A percentile compares a stretch with the other conserved stretches of the same genome.
Conservation (phyloP, 2,113 vertebrate species). For the Lagopus leucura region DNA sequence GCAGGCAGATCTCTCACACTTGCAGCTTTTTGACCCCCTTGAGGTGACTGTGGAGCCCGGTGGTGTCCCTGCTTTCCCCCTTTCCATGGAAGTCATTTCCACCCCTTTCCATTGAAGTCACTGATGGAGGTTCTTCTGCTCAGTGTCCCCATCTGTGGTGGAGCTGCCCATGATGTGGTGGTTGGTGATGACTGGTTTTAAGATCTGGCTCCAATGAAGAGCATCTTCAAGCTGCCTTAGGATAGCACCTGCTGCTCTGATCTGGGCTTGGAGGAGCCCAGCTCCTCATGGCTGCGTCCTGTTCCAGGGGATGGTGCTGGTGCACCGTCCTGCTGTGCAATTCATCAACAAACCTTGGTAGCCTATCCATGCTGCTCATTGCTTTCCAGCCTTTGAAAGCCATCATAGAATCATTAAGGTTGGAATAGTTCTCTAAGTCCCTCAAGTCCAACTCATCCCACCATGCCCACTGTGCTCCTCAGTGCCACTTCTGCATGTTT, state of each 20-base stretch:
- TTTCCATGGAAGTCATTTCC: neutral
- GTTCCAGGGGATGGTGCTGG: neutral
- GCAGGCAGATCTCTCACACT: too few species aligned
- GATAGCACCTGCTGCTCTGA: neutral
- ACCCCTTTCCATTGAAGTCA: accelerated
- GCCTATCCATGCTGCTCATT: too few species aligned
- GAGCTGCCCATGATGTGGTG: neutral
- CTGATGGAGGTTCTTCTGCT: neutral
- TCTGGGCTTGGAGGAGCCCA: neutral
- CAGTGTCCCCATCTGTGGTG: accelerated
- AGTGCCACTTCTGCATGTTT: too few species aligned
- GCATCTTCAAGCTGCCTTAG: neutral
- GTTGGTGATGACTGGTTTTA: neutral
- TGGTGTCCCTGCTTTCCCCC: neutral
- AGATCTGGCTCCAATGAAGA: neutral
- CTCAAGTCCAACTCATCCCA: too few species aligned
- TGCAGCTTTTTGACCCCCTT: neutral
- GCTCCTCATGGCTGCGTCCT: neutral
- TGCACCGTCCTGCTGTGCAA: neutral
- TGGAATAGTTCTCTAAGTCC: too few species aligned
- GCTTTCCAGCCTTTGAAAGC: neutral
- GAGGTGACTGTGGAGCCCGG: accelerated
- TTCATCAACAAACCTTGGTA: neutral
- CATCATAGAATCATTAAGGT: too few species aligned
- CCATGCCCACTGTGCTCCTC: too few species aligned